These are phyloP conservation scores for Pinctada fucata DNA, from an alignment of 2,888 invertebrate genomes.

Conservation along the genomic window DNA sequence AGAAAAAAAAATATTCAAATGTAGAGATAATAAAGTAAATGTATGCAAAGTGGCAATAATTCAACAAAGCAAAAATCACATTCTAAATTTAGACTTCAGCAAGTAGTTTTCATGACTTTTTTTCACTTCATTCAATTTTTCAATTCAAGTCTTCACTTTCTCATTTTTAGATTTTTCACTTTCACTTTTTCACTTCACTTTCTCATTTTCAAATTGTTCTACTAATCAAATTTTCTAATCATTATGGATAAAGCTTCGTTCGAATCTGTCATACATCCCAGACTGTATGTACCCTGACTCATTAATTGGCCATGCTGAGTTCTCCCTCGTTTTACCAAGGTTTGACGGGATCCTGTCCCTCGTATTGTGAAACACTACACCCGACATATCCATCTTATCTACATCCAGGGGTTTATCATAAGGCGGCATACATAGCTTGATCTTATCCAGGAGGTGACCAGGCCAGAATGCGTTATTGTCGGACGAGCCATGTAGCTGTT, in stretches of 20 bases:
- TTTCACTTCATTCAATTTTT: too few species aligned
- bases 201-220: too few species aligned
- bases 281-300: conserved; percentile 58
- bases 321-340: conserved; percentile 57
- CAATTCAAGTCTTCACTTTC: too few species aligned
- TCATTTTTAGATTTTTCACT: too few species aligned
- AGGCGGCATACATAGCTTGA: conserved; percentile 69
- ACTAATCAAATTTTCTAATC: too few species aligned
- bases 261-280: conserved; percentile 60
- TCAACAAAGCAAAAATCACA: too few species aligned
- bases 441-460: conserved; percentile 71
- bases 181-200: too few species aligned
- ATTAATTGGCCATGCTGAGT: conserved; percentile 59
- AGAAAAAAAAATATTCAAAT: too few species aligned
- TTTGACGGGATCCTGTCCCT: conserved; percentile 47
- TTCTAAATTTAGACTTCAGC: too few species aligned
- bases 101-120: too few species aligned
- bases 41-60: too few species aligned
- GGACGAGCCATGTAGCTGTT: conserved; percentile 55
- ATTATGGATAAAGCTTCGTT: conserved; percentile 43
- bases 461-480: conserved; percentile 72
- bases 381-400: conserved; percentile 42
- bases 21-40: too few species aligned
- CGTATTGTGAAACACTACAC: conserved; percentile 57
- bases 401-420: conserved; percentile 43